Evolutionary conservation across 2,888 invertebrate genomes (phyloP).

Genomic region (Drosophila borborema): DNA sequence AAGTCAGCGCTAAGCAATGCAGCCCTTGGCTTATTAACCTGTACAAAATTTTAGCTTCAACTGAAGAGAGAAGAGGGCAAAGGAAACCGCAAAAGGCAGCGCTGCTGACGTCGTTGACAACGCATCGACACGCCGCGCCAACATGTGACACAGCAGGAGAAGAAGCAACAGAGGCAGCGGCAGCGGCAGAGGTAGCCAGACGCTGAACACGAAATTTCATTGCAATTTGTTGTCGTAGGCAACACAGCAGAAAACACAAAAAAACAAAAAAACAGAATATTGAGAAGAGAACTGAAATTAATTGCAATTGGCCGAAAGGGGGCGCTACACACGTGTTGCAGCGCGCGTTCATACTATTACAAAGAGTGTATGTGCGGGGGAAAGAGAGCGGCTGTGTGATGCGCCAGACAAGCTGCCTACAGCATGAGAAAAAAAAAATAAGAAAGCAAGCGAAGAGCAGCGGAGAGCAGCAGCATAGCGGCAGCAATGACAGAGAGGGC

Average conservation of each 20-base stretch:
- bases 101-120: constrained; percentile 41
- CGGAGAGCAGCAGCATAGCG: not conserved
- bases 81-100: constrained; percentile 35
- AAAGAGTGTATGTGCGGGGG: not conserved
- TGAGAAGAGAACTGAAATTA: constrained; percentile 55
- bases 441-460: not conserved
- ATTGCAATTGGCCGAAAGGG: constrained; percentile 36
- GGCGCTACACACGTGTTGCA: constrained; percentile 65
- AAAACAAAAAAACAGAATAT: constrained; percentile 10
- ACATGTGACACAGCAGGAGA: constrained; percentile 64
- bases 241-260: constrained; percentile 23
- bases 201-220: constrained; percentile 42
- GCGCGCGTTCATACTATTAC: constrained; percentile 14
- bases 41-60: constrained; percentile 22
- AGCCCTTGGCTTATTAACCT: constrained; percentile 26
- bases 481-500: constrained; percentile 1
- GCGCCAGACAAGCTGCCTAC: constrained; percentile 68
- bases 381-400: constrained; percentile 6
- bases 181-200: constrained; percentile 4
- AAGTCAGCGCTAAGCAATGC: constrained; percentile 16
- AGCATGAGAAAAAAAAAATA: constrained; percentile 34
- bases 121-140: constrained; percentile 64
- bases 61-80: constrained; percentile 16
- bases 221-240: constrained; percentile 70
- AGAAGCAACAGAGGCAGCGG: constrained; percentile 12